A percentile compares a stretch with the other conserved stretches of the same genome.
Evolutionary conservation across 2,888 invertebrate species (phyloP).

Genomic region (Deilephila porcellus): DNA sequence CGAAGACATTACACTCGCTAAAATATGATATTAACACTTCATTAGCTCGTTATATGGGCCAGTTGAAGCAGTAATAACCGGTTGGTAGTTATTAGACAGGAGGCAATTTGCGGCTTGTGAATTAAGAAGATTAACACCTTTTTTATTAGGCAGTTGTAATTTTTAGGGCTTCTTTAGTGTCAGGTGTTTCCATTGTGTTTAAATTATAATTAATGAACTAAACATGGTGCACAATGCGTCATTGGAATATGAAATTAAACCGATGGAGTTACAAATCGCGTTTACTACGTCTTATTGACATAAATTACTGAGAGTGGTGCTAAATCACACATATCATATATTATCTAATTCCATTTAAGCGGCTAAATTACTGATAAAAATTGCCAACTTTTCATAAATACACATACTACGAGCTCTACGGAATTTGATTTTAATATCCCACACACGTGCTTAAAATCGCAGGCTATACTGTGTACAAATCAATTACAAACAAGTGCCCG

Average conservation of each 20-base stretch:
- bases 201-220: not conserved
- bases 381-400: not conserved
- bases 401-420: not conserved
- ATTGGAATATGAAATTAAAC: too few species aligned
- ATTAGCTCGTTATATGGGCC: not conserved
- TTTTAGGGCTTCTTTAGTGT: not conserved
- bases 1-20: too few species aligned
- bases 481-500: conserved; percentile 20
- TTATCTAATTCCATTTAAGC: not conserved
- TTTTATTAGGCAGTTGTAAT: not conserved
- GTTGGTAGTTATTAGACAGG: not conserved
- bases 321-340: not conserved
- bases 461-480: conserved; percentile 21
- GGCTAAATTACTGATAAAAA: not conserved
- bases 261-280: too few species aligned
- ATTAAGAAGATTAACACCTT: not conserved
- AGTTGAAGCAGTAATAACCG: not conserved
- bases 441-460: conserved; percentile 24
- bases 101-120: not conserved
- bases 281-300: too few species aligned
- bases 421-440: not conserved
- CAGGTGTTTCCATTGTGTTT: not conserved
- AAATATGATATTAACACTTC: too few species aligned
- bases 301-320: too few species aligned
- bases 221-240: too few species aligned